Conservation (phyloP, 2,113 vertebrate species). For the Sialia sialis region DNA sequence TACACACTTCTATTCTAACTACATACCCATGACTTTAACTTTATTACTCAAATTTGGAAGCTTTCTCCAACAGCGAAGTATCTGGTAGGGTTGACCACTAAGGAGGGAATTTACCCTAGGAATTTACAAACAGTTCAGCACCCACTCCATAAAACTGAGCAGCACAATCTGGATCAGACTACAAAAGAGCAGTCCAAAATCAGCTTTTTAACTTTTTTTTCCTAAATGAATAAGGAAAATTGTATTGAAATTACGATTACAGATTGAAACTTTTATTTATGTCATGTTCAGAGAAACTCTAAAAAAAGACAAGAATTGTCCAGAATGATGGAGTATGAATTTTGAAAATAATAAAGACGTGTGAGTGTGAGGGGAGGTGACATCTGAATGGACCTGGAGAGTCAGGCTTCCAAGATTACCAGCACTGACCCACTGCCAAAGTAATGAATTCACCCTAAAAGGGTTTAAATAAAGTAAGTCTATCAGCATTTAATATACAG, state of each 20-base stretch:
- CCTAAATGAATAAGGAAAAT: background rate
- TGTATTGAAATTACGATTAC: background rate
- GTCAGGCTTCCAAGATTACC: background rate
- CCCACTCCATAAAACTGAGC: background rate
- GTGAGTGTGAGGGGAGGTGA: fast-evolving
- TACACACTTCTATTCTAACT: too few relatives aligned
- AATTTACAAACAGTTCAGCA: background rate
- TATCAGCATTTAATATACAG: background rate
- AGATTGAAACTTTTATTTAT: background rate
- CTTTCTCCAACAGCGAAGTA: background rate
- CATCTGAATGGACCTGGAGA: background rate
- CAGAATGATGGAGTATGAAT: background rate
- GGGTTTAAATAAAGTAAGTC: background rate
- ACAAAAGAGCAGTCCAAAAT: background rate
- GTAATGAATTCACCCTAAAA: background rate
- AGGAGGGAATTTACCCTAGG: background rate
- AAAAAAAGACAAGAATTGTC: background rate
- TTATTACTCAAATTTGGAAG: too few relatives aligned
- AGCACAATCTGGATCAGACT: background rate
- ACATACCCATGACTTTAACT: too few relatives aligned
- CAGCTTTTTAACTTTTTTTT: background rate
- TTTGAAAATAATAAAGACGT: background rate
- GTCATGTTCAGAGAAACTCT: background rate
- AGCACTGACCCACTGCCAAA: background rate
- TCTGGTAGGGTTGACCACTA: background rate